These are phyloP conservation scores for Drosophila orena DNA, from an alignment of 1,140 invertebrate genomes.

Conservation along the genomic window DNA sequence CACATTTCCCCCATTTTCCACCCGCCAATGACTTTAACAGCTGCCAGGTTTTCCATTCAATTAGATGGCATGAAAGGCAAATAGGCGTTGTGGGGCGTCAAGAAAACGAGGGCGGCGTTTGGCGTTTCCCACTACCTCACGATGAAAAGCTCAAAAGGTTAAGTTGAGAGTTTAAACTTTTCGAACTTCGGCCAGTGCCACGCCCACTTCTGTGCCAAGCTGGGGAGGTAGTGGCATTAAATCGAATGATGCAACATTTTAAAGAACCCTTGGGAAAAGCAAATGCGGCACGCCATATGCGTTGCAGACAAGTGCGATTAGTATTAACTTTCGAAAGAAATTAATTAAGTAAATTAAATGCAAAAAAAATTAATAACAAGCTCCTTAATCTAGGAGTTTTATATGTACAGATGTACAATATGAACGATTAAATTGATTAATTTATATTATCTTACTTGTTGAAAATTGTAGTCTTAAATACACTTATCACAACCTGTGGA, in stretches of 20 bases:
- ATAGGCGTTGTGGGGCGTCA: constrained; percentile 52
- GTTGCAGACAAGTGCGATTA: constrained; percentile 49
- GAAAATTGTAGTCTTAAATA: neutral
- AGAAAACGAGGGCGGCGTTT: constrained; percentile 4
- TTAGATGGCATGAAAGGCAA: constrained; percentile 76
- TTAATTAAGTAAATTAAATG: too few relatives aligned
- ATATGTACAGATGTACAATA: too few relatives aligned
- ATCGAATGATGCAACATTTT: constrained; percentile 64
- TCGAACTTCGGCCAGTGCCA: constrained; percentile 45
- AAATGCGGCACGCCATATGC: constrained; percentile 57
- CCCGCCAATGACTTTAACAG: constrained; percentile 59
- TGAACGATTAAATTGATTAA: too few relatives aligned
- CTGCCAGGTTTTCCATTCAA: constrained; percentile 79
- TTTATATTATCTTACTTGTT: neutral
- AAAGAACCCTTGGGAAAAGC: constrained; percentile 23
- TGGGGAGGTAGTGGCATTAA: constrained; percentile 27
- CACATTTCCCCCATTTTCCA: constrained; percentile 13
- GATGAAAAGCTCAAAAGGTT: constrained; percentile 68
- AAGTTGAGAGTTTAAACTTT: constrained; percentile 80
- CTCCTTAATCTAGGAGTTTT: too few relatives aligned
- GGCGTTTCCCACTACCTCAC: constrained; percentile 9
- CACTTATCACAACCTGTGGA: too few relatives aligned
- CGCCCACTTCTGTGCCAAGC: constrained; percentile 37
- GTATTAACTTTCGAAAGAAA: constrained; percentile 55
- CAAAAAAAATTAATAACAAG: too few relatives aligned